Percentiles rank a stretch among this genome's conserved stretches.
These are phyloP conservation scores for Formica selysi DNA, from an alignment of 1,140 invertebrate genomes.

Conservation along the genomic window DNA sequence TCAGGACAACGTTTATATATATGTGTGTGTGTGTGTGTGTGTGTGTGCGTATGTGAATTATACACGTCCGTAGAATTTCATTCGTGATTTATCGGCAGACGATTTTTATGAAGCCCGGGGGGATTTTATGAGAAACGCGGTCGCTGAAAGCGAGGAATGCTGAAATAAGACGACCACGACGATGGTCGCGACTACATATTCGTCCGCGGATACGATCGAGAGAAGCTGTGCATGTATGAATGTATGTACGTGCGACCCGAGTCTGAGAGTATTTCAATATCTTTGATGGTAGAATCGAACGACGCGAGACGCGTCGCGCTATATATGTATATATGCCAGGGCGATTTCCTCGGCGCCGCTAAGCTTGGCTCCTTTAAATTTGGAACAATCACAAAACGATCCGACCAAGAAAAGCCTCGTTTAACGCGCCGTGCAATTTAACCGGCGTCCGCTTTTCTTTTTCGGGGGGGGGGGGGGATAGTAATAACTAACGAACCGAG, in stretches of 20 bases:
- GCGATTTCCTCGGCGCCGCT: background rate
- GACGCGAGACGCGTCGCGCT: conserved; percentile 30
- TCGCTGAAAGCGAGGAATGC: conserved; percentile 49
- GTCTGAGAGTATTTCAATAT: conserved; percentile 52
- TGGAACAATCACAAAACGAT: conserved; percentile 30
- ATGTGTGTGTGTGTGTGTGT: background rate
- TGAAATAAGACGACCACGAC: conserved; percentile 49
- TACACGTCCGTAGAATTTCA: conserved; percentile 49
- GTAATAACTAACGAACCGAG: conserved; percentile 1
- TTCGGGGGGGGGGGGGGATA: background rate
- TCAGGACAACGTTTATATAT: background rate
- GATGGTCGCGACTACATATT: conserved; percentile 37
- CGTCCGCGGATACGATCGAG: conserved; percentile 39
- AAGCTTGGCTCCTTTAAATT: conserved; percentile 26
- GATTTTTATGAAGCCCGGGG: conserved; percentile 59
- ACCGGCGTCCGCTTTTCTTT: conserved; percentile 23
- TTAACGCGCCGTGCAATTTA: conserved; percentile 32
- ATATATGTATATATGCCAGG: conserved; percentile 1
- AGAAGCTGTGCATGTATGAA: background rate
- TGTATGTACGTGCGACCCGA: conserved; percentile 14
- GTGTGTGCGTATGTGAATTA: background rate
- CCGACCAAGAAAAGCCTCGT: conserved; percentile 2
- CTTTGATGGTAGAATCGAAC: conserved; percentile 34
- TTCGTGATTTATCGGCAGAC: conserved; percentile 61
- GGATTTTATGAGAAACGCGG: conserved; percentile 59